Evolutionary conservation across 2,888 invertebrate species (phyloP).

Genomic region (Sthenelais limicola): DNA sequence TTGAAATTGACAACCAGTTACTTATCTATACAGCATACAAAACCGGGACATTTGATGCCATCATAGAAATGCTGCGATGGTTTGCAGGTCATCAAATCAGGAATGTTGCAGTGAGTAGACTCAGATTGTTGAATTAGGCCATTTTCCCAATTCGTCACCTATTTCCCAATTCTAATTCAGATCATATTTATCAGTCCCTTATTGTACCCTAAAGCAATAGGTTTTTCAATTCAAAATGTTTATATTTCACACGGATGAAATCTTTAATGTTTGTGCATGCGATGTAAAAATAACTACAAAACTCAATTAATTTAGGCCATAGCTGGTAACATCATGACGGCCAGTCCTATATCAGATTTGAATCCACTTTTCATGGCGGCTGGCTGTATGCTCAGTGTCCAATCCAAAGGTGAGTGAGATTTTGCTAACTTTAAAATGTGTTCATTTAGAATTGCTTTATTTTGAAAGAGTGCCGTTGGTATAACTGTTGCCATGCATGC

Average conservation of each 20-base stretch:
- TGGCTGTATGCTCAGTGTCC: conserved; percentile 59
- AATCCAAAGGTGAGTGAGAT: conserved; percentile 61
- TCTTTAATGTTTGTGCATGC: not conserved
- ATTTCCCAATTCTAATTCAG: not conserved
- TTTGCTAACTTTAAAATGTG: too few species aligned
- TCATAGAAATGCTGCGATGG: conserved; percentile 90
- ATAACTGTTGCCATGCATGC: too few species aligned
- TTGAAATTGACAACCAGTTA: too few species aligned
- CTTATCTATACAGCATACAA: conserved; percentile 57
- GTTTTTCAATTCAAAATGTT: not conserved
- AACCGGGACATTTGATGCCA: conserved; percentile 74
- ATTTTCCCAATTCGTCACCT: conserved; percentile 9
- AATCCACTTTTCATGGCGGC: conserved; percentile 92
- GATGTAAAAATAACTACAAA: not conserved
- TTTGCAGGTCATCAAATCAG: conserved; percentile 96
- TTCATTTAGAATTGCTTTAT: too few species aligned
- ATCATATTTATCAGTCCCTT: not conserved
- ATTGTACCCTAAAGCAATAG: not conserved
- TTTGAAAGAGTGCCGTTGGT: too few species aligned
- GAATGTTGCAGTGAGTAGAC: conserved; percentile 85
- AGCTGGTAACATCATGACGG: conserved; percentile 94
- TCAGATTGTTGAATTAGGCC: conserved; percentile 41
- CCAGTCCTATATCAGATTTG: conserved; percentile 96
- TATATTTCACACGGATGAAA: not conserved
- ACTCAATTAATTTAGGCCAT: conserved; percentile 76